These are phyloP conservation scores for Helostoma temminkii DNA, from an alignment of 2,797 vertebrate genomes.

Conservation along the genomic window DNA sequence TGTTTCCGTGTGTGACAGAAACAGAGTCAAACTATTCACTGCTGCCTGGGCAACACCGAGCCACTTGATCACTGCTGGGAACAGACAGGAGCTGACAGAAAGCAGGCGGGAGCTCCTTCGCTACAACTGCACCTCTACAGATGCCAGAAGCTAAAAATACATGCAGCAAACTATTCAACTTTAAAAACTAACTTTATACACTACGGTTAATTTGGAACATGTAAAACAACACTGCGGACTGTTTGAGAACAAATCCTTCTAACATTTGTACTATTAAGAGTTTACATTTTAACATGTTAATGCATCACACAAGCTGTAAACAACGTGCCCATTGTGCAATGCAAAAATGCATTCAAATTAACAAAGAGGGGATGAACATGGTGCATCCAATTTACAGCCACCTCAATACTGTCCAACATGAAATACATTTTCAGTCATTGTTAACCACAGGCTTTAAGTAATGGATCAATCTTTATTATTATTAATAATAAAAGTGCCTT, in stretches of 20 bases:
- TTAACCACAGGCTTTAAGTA: no score
- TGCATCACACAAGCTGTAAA: neutral
- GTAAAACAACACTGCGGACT: neutral
- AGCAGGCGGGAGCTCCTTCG: slow-evolving; percentile 61
- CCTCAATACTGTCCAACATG: neutral
- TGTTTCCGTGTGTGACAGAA: slow-evolving; percentile 6
- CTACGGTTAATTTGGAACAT: slow-evolving; percentile 1
- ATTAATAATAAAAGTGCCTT: neutral
- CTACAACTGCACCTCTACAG: slow-evolving; percentile 43
- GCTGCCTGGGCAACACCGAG: slow-evolving; percentile 22
- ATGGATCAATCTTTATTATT: neutral
- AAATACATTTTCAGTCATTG: neutral
- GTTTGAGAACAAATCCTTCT: neutral
- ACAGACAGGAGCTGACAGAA: slow-evolving; percentile 65
- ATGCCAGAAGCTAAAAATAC: slow-evolving; percentile 64
- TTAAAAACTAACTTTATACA: slow-evolving; percentile 11
- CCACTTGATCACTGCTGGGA: slow-evolving; percentile 49
- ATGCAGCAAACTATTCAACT: slow-evolving; percentile 26
- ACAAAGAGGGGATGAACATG: neutral
- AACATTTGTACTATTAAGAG: neutral
- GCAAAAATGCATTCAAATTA: neutral
- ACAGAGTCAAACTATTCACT: slow-evolving; percentile 33
- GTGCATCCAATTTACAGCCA: neutral
- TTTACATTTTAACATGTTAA: slow-evolving; percentile 10
- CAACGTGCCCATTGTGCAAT: neutral